These are phyloP conservation scores for Neoniphon sammara DNA, from an alignment of 2,797 vertebrate genomes.

Conservation along the genomic window DNA sequence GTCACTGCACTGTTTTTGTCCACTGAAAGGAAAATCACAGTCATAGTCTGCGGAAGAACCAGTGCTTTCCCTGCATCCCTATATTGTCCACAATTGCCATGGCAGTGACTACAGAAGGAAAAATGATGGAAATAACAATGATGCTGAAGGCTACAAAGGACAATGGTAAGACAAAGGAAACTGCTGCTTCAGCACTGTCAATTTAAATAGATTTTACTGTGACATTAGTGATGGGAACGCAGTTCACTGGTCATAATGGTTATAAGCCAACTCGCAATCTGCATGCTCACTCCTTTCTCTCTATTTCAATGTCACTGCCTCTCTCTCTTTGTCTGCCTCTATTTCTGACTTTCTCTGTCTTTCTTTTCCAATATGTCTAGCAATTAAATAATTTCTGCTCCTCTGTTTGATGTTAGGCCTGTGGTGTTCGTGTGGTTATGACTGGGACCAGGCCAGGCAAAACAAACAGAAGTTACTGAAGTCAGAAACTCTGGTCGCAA, in stretches of 20 bases:
- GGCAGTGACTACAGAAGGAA: conserved; percentile 28
- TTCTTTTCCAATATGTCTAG: conserved; percentile 46
- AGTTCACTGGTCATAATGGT: conserved; percentile 38
- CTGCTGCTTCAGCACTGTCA: conserved; percentile 7
- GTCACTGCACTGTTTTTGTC: neutral
- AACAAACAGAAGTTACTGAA: conserved; percentile 56
- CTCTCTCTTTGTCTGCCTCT: conserved; percentile 4
- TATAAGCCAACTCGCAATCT: conserved; percentile 27
- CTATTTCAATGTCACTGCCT: neutral
- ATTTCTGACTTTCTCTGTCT: conserved; percentile 6
- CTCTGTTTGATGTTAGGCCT: conserved; percentile 48
- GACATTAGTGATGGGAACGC: conserved; percentile 10
- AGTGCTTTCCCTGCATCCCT: conserved; percentile 17
- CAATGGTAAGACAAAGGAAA: conserved; percentile 17
- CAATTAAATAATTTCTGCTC: conserved; percentile 60
- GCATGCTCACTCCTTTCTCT: neutral
- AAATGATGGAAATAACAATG: conserved; percentile 61
- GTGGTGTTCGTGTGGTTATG: conserved; percentile 31
- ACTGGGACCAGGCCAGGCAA: conserved; percentile 52
- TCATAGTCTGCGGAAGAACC: conserved; percentile 1
- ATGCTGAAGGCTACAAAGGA: conserved; percentile 36
- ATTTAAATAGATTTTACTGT: conserved; percentile 29
- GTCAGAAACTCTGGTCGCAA: conserved; percentile 23
- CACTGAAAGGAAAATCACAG: conserved; percentile 23
- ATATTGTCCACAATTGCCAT: conserved; percentile 15